Evolutionary conservation across 2,113 vertebrate genomes (phyloP), one percentile per base, ranked within the genome.

Genomic region (Camelus bactrianus): DNA sequence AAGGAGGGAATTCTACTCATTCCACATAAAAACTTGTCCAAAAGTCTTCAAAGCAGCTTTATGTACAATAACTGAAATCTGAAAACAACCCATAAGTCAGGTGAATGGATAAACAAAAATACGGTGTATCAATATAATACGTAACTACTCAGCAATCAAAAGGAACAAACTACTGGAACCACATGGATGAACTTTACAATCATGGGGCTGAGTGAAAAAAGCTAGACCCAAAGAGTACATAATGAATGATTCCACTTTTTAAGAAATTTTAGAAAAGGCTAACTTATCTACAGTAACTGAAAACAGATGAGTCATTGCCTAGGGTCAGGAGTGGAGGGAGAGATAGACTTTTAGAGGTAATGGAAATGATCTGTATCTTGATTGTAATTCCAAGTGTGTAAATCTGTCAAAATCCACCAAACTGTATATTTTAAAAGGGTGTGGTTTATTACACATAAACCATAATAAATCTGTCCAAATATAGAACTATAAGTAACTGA

Each of bases 361-460:
- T 20, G 3, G 12, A 92, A 88, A 70, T 79, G 4, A 58, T 79
- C 28, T 81, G 14, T 77, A 69, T 77, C n/a, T 46, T 76, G 11
- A 88, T 5, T 88, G 15, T 52, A 22, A 32, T 79, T 92, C 48
- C 35, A 89, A 42, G 7, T 62, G n/a, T 73, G 35, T 24, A 32
- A 20, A 60, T 86, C 81, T 89, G 70, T 94, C 76, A 96, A 87
- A 91, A 91, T 8, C 50, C 48, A 96, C 22, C 30, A 85, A 72
- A 73, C 0, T 82, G 17, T 84, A 70, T 38, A 89, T 32, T 64
- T 88, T 35, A 76, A 95, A 46, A 95, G 70, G 15, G 32, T 26
- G 4, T 20, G 11, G 3, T 82, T 52, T 62, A 73, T 19, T 20
- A 48, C n/a, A 64, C 12, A 77, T 69, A 87, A 75, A 75, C 48